Conservation (phyloP, 2,113 vertebrate genomes). For the Megaceryle maxima region DNA sequence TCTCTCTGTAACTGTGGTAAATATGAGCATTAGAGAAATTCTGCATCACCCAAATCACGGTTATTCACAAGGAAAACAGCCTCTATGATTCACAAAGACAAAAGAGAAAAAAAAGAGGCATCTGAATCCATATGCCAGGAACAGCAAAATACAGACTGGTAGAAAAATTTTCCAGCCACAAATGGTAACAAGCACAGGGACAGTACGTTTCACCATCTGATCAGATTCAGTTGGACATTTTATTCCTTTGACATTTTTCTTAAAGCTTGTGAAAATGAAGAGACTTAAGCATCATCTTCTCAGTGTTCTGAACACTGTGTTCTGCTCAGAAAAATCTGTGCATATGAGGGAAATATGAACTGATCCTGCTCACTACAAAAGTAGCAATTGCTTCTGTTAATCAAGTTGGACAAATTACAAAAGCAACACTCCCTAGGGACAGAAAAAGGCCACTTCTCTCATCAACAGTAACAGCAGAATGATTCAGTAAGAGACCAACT, state of each 20-base stretch:
- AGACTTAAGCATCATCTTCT: neutral
- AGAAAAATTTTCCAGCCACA: neutral
- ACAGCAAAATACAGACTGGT: neutral
- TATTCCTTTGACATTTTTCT: conserved; percentile 13
- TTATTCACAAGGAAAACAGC: neutral
- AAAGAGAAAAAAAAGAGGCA: neutral
- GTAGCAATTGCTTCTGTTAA: neutral
- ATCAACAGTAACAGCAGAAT: neutral
- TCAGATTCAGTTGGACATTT: neutral
- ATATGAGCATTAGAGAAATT: neutral
- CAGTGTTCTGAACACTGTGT: conserved; percentile 10
- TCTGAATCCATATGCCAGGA: neutral
- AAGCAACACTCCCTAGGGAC: neutral
- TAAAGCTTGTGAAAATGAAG: conserved; percentile 5
- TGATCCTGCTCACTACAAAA: neutral
- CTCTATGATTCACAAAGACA: neutral
- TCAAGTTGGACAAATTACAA: neutral
- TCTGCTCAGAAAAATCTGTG: neutral
- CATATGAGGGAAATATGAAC: neutral
- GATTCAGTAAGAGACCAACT: neutral
- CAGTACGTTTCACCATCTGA: neutral
- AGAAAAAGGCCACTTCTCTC: neutral
- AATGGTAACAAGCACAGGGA: neutral
- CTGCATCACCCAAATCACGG: neutral
- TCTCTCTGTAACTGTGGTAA: neutral